Evolutionary conservation across 92 coral and sea anemone genomes (phyloP).

Genomic region (Nematostella vectensis): DNA sequence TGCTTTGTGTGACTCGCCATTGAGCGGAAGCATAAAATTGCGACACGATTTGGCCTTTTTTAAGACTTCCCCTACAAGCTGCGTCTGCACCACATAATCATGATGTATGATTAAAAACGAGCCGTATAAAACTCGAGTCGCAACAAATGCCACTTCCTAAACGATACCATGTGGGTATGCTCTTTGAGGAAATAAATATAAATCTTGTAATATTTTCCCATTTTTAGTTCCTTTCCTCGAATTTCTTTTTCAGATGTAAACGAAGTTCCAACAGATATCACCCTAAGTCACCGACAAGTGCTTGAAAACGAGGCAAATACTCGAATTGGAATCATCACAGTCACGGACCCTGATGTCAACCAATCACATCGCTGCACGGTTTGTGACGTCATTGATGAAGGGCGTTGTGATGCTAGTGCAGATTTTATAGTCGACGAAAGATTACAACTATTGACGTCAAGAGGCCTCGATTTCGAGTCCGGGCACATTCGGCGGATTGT

Average conservation of each 20-base stretch:
- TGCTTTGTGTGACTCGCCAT: too few species aligned
- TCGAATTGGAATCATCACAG: slow-evolving; percentile 51
- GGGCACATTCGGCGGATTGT: slow-evolving; percentile 18
- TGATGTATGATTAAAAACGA: too few species aligned
- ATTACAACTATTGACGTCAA: slow-evolving; percentile 44
- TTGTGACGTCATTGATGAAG: slow-evolving; percentile 7
- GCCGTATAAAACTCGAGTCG: too few species aligned
- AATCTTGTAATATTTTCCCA: too few species aligned
- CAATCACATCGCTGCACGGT: slow-evolving; percentile 69
- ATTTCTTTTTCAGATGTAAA: slow-evolving; percentile 50
- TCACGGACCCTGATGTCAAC: slow-evolving; percentile 68
- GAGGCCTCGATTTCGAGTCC: slow-evolving; percentile 54
- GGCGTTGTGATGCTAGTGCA: slow-evolving; percentile 13
- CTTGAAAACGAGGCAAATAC: slow-evolving; percentile 55
- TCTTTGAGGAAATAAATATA: too few species aligned
- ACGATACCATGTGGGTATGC: too few species aligned
- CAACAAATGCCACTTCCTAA: too few species aligned
- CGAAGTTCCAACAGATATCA: slow-evolving; percentile 57
- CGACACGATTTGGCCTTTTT: too few species aligned
- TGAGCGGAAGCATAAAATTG: too few species aligned
- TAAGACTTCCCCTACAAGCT: too few species aligned
- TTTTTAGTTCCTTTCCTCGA: neutral
- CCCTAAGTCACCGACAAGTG: slow-evolving; percentile 21
- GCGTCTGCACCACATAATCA: too few species aligned
- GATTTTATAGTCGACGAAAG: slow-evolving; percentile 35